A percentile compares a stretch with the other conserved stretches of the same genome.
Evolutionary conservation across 2,888 invertebrate species (phyloP).

Genomic region (Micoletzkya japonica): DNA sequence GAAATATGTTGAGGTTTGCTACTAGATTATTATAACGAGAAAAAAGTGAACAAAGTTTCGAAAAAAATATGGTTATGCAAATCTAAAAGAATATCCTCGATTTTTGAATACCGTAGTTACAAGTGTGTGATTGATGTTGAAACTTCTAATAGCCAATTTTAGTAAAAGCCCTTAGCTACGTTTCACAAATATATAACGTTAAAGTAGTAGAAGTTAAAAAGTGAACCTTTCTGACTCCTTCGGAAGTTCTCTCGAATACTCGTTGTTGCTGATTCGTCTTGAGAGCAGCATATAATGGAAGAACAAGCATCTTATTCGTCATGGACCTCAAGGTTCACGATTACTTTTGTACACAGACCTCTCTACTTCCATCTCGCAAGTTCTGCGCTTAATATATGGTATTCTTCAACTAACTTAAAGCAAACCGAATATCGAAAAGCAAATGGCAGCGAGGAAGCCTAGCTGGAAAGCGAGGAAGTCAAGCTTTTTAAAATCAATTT

Average conservation of each 20-base stretch:
- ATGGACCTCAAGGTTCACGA: no score
- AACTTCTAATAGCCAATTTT: no score
- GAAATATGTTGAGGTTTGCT: neutral
- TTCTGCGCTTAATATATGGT: no score
- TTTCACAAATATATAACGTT: no score
- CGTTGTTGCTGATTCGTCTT: slow-evolving; percentile 31
- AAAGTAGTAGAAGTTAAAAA: neutral
- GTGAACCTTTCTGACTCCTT: slow-evolving; percentile 28
- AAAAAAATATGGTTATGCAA: neutral
- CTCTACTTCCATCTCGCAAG: no score
- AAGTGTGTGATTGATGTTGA: neutral
- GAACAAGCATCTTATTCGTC: slow-evolving; percentile 31
- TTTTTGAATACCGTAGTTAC: neutral
- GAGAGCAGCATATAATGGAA: slow-evolving; percentile 40
- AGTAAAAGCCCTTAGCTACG: no score
- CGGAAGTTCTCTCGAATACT: slow-evolving; percentile 31
- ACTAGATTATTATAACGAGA: neutral
- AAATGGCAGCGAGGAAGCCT: no score
- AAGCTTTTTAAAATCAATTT: no score
- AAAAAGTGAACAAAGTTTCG: neutral
- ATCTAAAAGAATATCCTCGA: neutral
- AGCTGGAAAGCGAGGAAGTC: no score
- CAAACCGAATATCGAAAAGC: no score
- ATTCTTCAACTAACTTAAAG: no score
- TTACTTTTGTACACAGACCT: no score